These are phyloP conservation scores for Tetanocera ferruginea DNA, from an alignment of 2,888 invertebrate species.

Conservation along the genomic window DNA sequence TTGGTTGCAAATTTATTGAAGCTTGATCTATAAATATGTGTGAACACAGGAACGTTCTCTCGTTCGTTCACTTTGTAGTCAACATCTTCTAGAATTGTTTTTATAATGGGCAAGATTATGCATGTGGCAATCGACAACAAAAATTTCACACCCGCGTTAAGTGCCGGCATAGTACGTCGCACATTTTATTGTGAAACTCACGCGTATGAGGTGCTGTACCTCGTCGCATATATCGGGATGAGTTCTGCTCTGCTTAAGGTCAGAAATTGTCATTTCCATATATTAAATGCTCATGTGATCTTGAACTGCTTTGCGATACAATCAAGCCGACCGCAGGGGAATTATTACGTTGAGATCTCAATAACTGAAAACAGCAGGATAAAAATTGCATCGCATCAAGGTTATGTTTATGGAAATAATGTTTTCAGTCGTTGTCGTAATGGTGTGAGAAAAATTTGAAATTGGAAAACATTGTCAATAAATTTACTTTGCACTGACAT, in stretches of 20 bases:
- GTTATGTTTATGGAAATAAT: constrained; percentile 1
- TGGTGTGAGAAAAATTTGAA: neutral
- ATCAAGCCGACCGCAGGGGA: constrained; percentile 11
- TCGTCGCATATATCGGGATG: neutral
- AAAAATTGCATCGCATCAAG: constrained; percentile 12
- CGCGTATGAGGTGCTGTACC: neutral
- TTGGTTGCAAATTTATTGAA: constrained; percentile 27
- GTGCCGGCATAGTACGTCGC: neutral
- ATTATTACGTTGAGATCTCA: constrained; percentile 33
- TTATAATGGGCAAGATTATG: neutral
- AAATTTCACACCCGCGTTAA: constrained; percentile 34
- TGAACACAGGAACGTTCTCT: neutral
- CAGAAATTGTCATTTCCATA: constrained; percentile 27
- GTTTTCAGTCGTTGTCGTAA: neutral
- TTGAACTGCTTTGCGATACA: constrained; percentile 29
- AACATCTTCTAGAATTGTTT: neutral
- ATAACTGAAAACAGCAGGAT: constrained; percentile 27
- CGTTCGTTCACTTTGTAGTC: constrained; percentile 6
- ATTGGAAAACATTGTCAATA: neutral
- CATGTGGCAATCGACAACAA: neutral
- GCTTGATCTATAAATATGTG: constrained; percentile 21
- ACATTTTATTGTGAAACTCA: neutral
- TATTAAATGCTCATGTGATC: constrained; percentile 14
- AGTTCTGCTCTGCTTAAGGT: neutral
- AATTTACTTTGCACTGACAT: neutral